phyloP scores from a whole-genome alignment of 2,797 vertebrate genomes.

The Scleropages formosus region DNA sequence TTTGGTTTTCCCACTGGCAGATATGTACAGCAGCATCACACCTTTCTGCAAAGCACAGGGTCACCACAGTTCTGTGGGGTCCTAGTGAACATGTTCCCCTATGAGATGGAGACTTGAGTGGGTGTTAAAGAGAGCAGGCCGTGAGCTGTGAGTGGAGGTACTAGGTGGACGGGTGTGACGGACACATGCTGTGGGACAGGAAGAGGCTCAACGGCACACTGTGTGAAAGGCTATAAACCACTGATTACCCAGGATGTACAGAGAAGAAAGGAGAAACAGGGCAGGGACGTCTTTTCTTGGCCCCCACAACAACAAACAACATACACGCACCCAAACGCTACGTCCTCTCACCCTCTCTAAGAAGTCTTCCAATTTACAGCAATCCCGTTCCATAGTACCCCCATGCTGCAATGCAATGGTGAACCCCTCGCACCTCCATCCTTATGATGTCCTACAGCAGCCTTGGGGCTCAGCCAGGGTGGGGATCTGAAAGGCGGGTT shows the following conservation, averaged over 20 bases:
- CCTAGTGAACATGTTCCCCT: no score
- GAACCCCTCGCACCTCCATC: slow-evolving; percentile 51
- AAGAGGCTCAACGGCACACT: slow-evolving; percentile 81
- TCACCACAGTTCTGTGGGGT: background rate
- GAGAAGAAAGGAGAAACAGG: slow-evolving; percentile 83
- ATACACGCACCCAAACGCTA: background rate
- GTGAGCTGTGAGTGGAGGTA: slow-evolving; percentile 4
- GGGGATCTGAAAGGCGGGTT: slow-evolving; percentile 68
- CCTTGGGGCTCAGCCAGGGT: slow-evolving; percentile 58
- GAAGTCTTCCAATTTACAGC: slow-evolving; percentile 64
- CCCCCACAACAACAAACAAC: background rate
- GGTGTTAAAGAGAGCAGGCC: background rate
- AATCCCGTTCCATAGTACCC: slow-evolving; percentile 53
- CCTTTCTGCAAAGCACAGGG: background rate
- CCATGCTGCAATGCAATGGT: no score
- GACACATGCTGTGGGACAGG: slow-evolving; percentile 12
- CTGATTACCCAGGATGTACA: slow-evolving; percentile 84
- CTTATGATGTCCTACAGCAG: slow-evolving; percentile 51
- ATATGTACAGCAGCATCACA: background rate
- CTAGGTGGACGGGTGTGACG: background rate
- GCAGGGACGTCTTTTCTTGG: slow-evolving; percentile 75
- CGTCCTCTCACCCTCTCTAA: no score
- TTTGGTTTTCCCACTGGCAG: background rate
- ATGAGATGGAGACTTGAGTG: background rate
- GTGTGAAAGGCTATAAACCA: slow-evolving; percentile 90